Conservation (phyloP, 2,888 invertebrate genomes). For the Frankliniella intonsa region DNA sequence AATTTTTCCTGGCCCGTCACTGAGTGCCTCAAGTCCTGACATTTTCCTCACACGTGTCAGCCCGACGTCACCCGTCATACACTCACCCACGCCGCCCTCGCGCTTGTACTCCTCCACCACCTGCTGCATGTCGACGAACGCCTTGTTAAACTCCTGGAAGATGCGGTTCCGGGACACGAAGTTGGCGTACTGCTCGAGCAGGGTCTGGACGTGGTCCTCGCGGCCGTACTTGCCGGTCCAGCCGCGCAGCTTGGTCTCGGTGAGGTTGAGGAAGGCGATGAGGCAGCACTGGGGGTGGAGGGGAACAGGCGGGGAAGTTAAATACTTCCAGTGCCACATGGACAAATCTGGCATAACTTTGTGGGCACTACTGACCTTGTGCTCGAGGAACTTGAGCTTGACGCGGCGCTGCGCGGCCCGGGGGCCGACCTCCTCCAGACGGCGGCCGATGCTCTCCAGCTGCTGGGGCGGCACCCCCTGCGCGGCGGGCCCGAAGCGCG, state of each 20-base stretch:
- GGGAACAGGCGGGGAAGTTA: conserved; percentile 20
- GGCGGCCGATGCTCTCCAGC: conserved; percentile 71
- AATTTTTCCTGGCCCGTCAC: no score
- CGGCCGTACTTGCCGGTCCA: conserved; percentile 89
- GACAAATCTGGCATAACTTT: conserved; percentile 16
- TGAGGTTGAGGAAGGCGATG: conserved; percentile 83
- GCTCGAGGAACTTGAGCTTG: conserved; percentile 82
- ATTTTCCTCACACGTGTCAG: no score
- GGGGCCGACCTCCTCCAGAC: conserved; percentile 69
- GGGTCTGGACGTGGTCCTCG: conserved; percentile 73
- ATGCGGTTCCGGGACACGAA: conserved; percentile 89
- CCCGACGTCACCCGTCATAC: no score
- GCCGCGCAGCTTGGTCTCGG: conserved; percentile 79
- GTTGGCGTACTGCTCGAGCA: conserved; percentile 83
- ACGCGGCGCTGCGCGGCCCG: conserved; percentile 78
- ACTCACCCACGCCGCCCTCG: conserved; percentile 72
- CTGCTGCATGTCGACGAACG: conserved; percentile 85
- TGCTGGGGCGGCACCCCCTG: conserved; percentile 72
- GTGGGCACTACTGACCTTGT: conserved; percentile 57
- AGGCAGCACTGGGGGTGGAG: conserved; percentile 65
- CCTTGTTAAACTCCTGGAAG: conserved; percentile 90
- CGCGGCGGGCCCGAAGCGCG: conserved; percentile 62
- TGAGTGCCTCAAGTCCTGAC: no score
- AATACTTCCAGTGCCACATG: neutral
- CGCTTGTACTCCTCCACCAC: conserved; percentile 85